These are phyloP conservation scores for Drosophila prostipennis DNA, from an alignment of 2,888 invertebrate species.

Conservation along the genomic window DNA sequence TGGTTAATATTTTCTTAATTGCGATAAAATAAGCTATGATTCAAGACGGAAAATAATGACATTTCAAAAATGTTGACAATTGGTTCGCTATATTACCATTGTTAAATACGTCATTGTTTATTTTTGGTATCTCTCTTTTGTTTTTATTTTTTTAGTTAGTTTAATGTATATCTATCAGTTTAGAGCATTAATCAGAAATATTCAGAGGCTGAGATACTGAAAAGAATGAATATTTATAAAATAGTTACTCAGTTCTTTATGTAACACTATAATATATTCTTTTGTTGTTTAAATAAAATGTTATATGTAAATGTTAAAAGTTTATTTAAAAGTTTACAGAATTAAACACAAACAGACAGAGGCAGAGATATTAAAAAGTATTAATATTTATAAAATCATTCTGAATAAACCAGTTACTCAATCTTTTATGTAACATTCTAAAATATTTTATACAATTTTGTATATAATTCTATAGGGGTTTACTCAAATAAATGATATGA, in stretches of 20 bases:
- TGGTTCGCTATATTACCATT: constrained; percentile 26
- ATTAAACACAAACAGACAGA: not conserved
- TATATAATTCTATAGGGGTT: too few species aligned
- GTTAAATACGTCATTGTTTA: constrained; percentile 2
- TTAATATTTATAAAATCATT: too few species aligned
- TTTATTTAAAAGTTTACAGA: not conserved
- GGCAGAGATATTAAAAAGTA: not conserved
- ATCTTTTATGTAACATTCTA: too few species aligned
- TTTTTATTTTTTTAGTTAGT: not conserved
- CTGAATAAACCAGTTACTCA: too few species aligned
- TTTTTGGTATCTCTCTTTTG: not conserved
- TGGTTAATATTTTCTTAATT: constrained; percentile 16
- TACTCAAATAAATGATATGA: too few species aligned
- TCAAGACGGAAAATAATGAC: constrained; percentile 1
- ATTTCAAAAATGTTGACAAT: constrained; percentile 1
- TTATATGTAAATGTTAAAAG: too few species aligned
- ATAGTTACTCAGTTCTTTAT: too few species aligned
- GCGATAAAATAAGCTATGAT: constrained; percentile 28
- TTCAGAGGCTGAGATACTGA: not conserved
- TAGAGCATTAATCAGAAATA: not conserved
- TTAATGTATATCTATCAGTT: not conserved
- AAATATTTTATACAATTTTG: too few species aligned
- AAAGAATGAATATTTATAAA: too few species aligned
- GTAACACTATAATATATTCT: too few species aligned
- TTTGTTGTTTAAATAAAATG: not conserved